These are phyloP conservation scores for mouse (Mus musculus) DNA, from an alignment of 2,113 vertebrate species.

Conservation along the genomic window DNA sequence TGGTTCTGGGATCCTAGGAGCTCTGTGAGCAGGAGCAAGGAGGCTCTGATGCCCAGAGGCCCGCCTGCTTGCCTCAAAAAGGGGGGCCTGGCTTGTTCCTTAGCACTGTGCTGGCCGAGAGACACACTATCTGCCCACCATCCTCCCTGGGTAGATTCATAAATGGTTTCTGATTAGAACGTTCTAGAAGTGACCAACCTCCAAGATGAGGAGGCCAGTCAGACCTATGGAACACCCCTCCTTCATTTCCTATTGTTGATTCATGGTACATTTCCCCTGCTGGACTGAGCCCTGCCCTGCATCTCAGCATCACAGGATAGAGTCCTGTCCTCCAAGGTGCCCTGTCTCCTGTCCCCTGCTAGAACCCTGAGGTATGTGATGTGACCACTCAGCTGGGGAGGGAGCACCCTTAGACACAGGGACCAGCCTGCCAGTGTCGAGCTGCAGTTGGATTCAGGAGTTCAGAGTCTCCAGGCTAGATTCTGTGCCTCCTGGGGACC, in stretches of 20 bases:
- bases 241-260: too few relatives aligned
- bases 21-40: neutral
- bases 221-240: neutral
- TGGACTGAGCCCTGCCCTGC: neutral
- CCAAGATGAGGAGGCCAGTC: neutral
- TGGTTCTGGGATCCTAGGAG: neutral
- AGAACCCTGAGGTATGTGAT: too few relatives aligned
- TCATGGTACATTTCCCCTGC: accelerated
- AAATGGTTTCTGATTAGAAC: neutral
- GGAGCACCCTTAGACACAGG: neutral
- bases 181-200: neutral
- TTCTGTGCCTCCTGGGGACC: neutral
- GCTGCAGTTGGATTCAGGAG: neutral
- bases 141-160: neutral
- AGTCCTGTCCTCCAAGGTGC: neutral
- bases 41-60: neutral
- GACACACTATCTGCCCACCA: accelerated
- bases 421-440: neutral
- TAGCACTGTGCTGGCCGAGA: accelerated
- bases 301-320: accelerated
- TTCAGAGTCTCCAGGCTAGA: neutral
- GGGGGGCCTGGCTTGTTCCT: neutral
- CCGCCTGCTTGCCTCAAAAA: neutral
- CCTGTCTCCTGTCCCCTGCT: neutral
- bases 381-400: neutral